Conservation (phyloP, 2,797 vertebrate genomes). For the Pogonophryne albipinna region DNA sequence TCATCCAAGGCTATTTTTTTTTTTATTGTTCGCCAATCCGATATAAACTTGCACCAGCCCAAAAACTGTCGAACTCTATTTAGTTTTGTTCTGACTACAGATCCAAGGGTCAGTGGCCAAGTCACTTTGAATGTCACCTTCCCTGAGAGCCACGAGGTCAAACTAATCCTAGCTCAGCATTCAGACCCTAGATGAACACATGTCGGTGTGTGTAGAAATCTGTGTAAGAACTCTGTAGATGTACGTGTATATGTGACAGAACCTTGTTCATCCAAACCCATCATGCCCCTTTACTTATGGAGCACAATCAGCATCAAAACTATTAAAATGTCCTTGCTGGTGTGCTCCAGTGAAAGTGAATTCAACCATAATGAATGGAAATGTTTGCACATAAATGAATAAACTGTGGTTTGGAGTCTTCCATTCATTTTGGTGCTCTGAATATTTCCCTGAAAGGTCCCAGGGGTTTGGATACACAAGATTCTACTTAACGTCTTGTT, state of each 20-base stretch:
- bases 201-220: slow-evolving; percentile 30
- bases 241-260: background rate
- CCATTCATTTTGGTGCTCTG: slow-evolving; percentile 8
- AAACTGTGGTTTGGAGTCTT: slow-evolving; percentile 32
- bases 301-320: background rate
- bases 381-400: slow-evolving; percentile 14
- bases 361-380: background rate
- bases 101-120: slow-evolving; percentile 50
- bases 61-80: too few species aligned
- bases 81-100: slow-evolving; percentile 39
- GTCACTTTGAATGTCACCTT: slow-evolving; percentile 6
- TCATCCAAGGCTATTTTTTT: background rate
- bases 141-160: background rate
- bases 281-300: slow-evolving; percentile 2
- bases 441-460: slow-evolving; percentile 23
- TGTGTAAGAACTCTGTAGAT: background rate
- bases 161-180: slow-evolving; percentile 56
- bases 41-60: too few species aligned
- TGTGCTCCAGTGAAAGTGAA: slow-evolving; percentile 6
- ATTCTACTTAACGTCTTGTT: slow-evolving; percentile 24
- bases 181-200: slow-evolving; percentile 42
- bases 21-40: too few species aligned
- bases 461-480: slow-evolving; percentile 59
- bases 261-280: slow-evolving; percentile 65
- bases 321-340: background rate